phyloP scores from a whole-genome alignment of 2,113 vertebrate species.

The Sinocyclocheilus maitianheensis region DNA sequence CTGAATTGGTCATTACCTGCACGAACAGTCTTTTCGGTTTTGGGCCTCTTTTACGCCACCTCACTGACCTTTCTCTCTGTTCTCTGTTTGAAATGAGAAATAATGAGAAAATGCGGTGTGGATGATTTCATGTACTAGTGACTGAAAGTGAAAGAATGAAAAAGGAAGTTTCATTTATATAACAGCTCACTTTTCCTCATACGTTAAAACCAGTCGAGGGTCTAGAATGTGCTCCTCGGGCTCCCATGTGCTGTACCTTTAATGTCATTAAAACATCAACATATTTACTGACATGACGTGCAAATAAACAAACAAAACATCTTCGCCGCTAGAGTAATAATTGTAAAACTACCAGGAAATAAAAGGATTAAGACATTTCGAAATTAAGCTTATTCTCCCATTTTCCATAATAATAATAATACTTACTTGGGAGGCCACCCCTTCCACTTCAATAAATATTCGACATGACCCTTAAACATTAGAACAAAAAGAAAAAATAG shows the following conservation, averaged over 20 bases:
- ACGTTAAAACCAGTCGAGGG: conserved; percentile 91
- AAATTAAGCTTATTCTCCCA: not conserved
- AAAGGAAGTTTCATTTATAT: not conserved
- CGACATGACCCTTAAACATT: conserved; percentile 87
- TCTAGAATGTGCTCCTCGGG: conserved; percentile 98
- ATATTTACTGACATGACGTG: not conserved
- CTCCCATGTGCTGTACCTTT: conserved; percentile 98
- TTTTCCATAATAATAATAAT: not conserved
- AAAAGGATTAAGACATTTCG: not conserved
- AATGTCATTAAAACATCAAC: not conserved
- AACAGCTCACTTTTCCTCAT: conserved; percentile 90
- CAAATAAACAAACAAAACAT: not conserved
- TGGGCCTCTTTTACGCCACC: conserved; percentile 88
- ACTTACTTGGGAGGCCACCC: conserved; percentile 99
- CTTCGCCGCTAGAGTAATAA: not conserved
- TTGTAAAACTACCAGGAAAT: not conserved
- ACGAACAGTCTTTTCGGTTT: conserved; percentile 87
- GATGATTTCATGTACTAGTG: not conserved
- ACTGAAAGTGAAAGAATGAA: conserved; percentile 6
- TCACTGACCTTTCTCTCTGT: conserved; percentile 86
- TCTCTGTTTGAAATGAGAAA: conserved; percentile 76
- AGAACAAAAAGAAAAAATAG: not conserved
- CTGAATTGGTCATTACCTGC: conserved; percentile 78
- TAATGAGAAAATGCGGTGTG: conserved; percentile 23
- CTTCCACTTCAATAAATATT: conserved; percentile 98